Evolutionary conservation across 64 coral and sea anemone genomes (phyloP), one percentile per base, ranked within the genome.

Genomic region (Actinia tenebrosa): DNA sequence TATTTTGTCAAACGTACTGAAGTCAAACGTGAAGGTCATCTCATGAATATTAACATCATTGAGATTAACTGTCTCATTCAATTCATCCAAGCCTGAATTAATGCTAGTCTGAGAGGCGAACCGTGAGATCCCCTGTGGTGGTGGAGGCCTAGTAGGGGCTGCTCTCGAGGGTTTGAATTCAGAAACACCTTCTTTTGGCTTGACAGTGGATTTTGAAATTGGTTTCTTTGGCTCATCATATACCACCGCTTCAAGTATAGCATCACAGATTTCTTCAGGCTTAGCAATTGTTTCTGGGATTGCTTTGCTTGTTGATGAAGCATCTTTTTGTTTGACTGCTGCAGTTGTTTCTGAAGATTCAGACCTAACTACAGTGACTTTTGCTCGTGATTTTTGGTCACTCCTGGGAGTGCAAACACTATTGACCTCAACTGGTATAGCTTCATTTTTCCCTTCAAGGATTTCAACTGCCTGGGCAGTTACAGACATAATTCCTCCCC

Each of bases 11-110:
- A 99, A 99, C 53, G 91, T 91, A 56, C 90, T 90, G 86, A 99
- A 93, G 75, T 95, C 93, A 84, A 95, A 94, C 45, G 77, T 99
- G 54, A 99, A 99, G 13, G 97, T 99, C 47, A 99, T 99, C 86
- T 99, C 97, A 88, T 99, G 97, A 15, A 92, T 91, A 64, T 99
- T 92, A 5, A 95, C 83, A 56, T 96, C 94, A 42, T 96, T 96
- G 0, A 96, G 91, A 55, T 96, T 93, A 20, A 96, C 72, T 42
- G 94, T 93, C 60, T 96, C 94, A 52, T 95, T 75, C 13, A 75
- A 42, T 77, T 92, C 90, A 77, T 87, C 52, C 86, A 84, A 27
- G 9, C 84, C 86, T 20, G 86, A 50, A 58, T 91, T 63, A 17
- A 83, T 44, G 18, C 82, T 82, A 68, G 59, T 45, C 16, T 87